Evolutionary conservation across 2,888 invertebrate genomes (phyloP), one percentile per base, ranked within the genome.

Genomic region (Nebria brevicollis): DNA sequence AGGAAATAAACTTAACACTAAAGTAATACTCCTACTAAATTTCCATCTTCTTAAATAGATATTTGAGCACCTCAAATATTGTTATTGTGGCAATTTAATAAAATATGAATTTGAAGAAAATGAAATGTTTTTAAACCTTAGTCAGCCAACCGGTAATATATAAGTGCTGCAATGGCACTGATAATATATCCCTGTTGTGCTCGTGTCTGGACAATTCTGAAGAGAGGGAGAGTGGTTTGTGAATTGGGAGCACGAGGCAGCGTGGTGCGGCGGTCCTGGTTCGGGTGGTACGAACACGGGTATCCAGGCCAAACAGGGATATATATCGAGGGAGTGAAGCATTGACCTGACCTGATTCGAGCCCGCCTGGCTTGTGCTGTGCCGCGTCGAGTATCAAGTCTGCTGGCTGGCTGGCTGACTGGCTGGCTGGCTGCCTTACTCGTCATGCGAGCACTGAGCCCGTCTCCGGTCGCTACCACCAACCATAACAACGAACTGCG

Each of bases 281-380:
- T 54, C 54, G 54, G 54, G 54, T 54, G 54, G 54, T 54, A 54
- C 54, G 54, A 54, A 34, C 34, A 34, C 5, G 34, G 66, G 70
- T 26, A 70, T 70, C 70, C 70, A 70, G 70, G 70, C 25, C 70
- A 70, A 70, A 70, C 70, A 70, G 70, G 70, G 70, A 70, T 54
- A 54, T 54, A 70, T 54, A 54, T 54, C 54, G 54, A 26, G 34
- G 70, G 34, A 70, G 26, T 25, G 25, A 34, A 25, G 34, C 70
- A 15, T 70, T 70, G 70, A 70, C 70, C 70, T 70, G 70, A 70
- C 70, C 70, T 70, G 70, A 70, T 70, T 70, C 70, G 70, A 70
- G 70, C 70, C 70, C 70, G 54, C 54, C 54, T 54, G 54, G 11
- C 54, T 54, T 54, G 70, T 70, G 70, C 25, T 54, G 70, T 70